Conservation (phyloP, 1,140 invertebrate species). For the Episyrphus balteatus region DNA sequence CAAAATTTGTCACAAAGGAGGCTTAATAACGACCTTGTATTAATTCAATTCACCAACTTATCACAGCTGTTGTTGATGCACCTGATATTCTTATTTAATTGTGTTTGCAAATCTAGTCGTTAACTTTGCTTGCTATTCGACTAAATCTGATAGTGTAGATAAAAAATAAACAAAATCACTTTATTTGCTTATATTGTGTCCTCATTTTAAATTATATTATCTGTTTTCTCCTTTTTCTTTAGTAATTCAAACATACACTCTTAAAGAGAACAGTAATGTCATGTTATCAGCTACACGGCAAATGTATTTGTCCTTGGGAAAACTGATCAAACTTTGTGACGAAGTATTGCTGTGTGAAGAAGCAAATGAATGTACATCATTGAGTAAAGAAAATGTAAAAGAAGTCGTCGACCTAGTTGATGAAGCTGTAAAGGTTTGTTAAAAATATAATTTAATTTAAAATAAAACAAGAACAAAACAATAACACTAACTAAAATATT, state of each 20-base stretch:
- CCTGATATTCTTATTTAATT: too few species aligned
- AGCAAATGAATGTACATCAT: constrained; percentile 41
- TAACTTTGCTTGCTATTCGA: too few species aligned
- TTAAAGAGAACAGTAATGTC: constrained; percentile 54
- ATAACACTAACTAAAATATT: too few species aligned
- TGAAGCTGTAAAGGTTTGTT: constrained; percentile 60
- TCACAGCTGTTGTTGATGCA: too few species aligned
- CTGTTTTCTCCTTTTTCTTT: neutral
- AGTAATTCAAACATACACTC: constrained; percentile 49
- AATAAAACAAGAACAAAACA: neutral
- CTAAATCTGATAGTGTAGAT: too few species aligned
- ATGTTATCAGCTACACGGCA: constrained; percentile 66
- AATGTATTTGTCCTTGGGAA: constrained; percentile 75
- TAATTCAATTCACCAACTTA: too few species aligned
- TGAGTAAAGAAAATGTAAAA: constrained; percentile 62
- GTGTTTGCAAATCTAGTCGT: too few species aligned
- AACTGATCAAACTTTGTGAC: constrained; percentile 80
- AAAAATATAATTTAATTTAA: neutral
- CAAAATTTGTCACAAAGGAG: too few species aligned
- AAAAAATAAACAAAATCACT: too few species aligned
- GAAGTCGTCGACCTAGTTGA: constrained; percentile 67
- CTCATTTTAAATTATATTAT: too few species aligned
- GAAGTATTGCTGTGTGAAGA: constrained; percentile 60
- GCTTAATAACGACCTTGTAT: too few species aligned
- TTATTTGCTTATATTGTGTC: too few species aligned